A percentile compares a stretch with the other conserved stretches of the same genome.
These are phyloP conservation scores for Sipha maydis DNA, from an alignment of 2,888 invertebrate species.

Conservation along the genomic window DNA sequence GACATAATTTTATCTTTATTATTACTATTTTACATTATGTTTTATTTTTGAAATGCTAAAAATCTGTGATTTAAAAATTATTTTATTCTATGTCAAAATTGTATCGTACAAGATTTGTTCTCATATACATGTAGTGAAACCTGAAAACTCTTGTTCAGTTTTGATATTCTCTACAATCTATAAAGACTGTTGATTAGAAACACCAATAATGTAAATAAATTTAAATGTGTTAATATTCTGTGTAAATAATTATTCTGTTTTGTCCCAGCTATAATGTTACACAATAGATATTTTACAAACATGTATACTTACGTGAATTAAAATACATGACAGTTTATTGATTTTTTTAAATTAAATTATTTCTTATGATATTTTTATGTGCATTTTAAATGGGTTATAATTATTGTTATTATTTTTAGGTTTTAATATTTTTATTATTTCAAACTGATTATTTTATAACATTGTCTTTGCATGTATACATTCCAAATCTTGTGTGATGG, in stretches of 20 bases:
- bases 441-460: constrained; percentile 1
- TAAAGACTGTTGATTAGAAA: background rate
- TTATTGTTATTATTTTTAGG: constrained; percentile 27
- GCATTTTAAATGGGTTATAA: background rate
- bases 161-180: background rate
- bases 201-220: background rate
- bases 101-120: background rate
- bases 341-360: background rate
- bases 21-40: background rate
- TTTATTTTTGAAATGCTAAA: constrained; percentile 23
- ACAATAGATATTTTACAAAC: background rate
- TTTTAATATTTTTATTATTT: constrained; percentile 6
- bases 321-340: background rate
- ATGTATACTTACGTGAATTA: background rate
- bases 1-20: constrained; percentile 1
- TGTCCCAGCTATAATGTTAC: background rate
- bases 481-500: background rate
- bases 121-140: background rate
- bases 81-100: background rate
- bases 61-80: background rate
- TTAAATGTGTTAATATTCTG: background rate
- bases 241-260: background rate
- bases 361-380: background rate
- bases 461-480: background rate
- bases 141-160: background rate